phyloP scores from a whole-genome alignment of 2,113 vertebrate species.

The Pygoscelis antarcticus region DNA sequence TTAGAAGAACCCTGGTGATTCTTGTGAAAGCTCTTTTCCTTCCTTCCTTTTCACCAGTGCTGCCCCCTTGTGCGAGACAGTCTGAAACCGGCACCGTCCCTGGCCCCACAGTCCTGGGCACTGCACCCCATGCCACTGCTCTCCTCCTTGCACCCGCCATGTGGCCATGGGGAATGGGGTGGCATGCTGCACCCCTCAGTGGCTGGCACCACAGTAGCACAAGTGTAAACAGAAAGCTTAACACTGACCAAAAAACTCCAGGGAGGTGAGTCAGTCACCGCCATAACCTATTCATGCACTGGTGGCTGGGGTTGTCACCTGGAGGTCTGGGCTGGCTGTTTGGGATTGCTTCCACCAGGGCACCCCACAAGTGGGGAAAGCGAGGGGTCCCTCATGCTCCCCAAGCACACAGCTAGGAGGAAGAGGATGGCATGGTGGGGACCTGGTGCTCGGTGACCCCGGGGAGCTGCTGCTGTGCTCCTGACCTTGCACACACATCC shows the following conservation, averaged over 20 bases:
- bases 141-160: fast-evolving
- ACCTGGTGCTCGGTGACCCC: background rate
- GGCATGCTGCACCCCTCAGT: background rate
- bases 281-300: fast-evolving
- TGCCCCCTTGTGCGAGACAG: fast-evolving
- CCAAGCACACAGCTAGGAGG: background rate
- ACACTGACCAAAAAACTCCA: background rate
- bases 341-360: background rate
- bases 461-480: background rate
- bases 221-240: background rate
- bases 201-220: background rate
- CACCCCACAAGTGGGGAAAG: background rate
- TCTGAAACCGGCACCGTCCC: fast-evolving
- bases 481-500: background rate
- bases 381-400: background rate
- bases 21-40: background rate
- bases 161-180: fast-evolving
- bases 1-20: background rate
- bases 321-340: background rate
- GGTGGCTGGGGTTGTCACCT: background rate
- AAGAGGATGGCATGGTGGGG: background rate
- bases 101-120: background rate
- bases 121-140: background rate
- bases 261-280: background rate
- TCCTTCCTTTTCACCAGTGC: background rate